Evolutionary conservation across 2,113 vertebrate genomes (phyloP).

Genomic region (Chauna torquata): DNA sequence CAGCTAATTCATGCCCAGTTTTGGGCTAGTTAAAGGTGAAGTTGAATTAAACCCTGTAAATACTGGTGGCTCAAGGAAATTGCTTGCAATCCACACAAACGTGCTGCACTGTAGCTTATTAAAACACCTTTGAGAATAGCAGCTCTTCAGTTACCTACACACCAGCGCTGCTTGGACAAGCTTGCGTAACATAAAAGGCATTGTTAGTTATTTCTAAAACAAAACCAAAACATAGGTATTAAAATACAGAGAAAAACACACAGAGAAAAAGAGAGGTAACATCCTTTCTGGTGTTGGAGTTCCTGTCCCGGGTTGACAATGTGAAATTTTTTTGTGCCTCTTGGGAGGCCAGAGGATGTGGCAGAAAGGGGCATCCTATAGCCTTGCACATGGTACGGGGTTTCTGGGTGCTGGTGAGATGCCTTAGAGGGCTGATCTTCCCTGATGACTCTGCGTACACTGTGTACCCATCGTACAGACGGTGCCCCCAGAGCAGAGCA

Average conservation of each 20-base stretch:
- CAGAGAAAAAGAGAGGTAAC: too few species aligned
- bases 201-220: not conserved
- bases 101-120: not conserved
- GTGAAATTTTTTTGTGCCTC: not conserved
- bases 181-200: not conserved
- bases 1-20: not conserved
- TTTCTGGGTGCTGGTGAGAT: not conserved
- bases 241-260: not conserved
- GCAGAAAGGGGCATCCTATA: not conserved
- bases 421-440: not conserved
- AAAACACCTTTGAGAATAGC: not conserved
- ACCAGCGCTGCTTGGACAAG: not conserved
- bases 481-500: not conserved
- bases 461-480: not conserved
- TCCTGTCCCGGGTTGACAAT: not conserved
- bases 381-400: fast-evolving
- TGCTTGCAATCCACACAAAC: not conserved
- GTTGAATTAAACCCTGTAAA: not conserved
- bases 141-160: not conserved
- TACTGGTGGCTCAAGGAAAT: not conserved
- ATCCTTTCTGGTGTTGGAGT: not conserved
- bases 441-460: not conserved
- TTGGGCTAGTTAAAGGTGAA: not conserved
- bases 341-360: not conserved
- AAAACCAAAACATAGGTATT: not conserved